Base-by-base conservation (phyloP, 2,113 vertebrate genomes). In the Neofelis nebulosa region DNA sequence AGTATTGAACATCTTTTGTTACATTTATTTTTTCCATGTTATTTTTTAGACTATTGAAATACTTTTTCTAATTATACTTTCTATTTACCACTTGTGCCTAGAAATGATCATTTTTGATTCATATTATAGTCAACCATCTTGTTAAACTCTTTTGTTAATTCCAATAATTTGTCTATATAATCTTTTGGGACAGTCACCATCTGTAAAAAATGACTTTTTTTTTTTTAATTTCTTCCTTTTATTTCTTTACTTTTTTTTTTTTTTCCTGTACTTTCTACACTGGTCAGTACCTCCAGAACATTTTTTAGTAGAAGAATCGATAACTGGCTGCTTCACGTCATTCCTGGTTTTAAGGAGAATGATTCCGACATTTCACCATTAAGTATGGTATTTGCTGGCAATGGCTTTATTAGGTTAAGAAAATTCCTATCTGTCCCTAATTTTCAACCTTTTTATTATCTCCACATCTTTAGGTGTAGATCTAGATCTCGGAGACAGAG, bases 261-360 rank as follows among this genome's bases (percentile, higher is more conserved):
- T 80, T 66, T n/a, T 1, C 27, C 36, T 36, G 7, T 68, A 79
- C 31, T 57, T 16, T 25, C n/a, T 36, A 14, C 18, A 66, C 23
- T 50, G 65, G 19, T 74, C 25, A 87, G 12, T 90, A 38, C 48
- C n/a, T 92, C 36, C 52, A 63, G 41, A 85, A 79, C 38, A 78
- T 4, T 65, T 25, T 57, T 91, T 7, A 91, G 9, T 61, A 66
- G 27, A 76, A 63, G 14, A 9, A 31, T 19, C 50, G 12, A 19
- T 45, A 33, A 25, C 29, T 86, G 57, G 15, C 48, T 81, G 12
- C 55, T 84, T n/a, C 15, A 0, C 68, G 27, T 74, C 66, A 15
- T 61, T 96, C 86, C 74, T 91, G n/a, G 65, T 78, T 90, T 95
- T 89, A 38, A 76, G 84, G 80, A 94, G 41, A 88, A 73, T 61